Evolutionary conservation across 2,888 invertebrate genomes (phyloP), one percentile per base, ranked within the genome.

Genomic region (Cecidostiba fungosa): DNA sequence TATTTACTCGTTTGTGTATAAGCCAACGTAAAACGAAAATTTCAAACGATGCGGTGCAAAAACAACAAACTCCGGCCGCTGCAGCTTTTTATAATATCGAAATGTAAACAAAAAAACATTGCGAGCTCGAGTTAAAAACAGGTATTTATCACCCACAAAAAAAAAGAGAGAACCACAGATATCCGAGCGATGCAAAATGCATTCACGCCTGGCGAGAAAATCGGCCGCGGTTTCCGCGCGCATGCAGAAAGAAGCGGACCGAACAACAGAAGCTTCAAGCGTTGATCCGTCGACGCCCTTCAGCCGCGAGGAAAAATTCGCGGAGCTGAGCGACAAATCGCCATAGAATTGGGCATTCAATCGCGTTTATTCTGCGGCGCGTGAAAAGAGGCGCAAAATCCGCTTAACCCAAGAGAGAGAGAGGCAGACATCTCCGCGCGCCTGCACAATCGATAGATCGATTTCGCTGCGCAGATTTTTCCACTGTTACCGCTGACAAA

Each of bases 381-480:
- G 29, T 23, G 78, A 82, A 73, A 85, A 85, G 77, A 82, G 73
- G 77, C 77, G 73, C 32, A 73, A 82, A 85, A 82, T 85, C 66
- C 73, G 66, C 85, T 82, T 85, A 85, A 73, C 50, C 29, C 76
- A 12, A 72, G n/a, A 43, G 66, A 26, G 29, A 66, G 62, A 62
- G 26, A 26, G 5, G 4, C 3, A 26, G 26, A 62, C 10, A 26
- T 26, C 26, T 12, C 1, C 10, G 6, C 59, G 16, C n/a, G 1
- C 16, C 72, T 23, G 47, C 50, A 54, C 0, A n/a, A 39, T 77
- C 36, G 39, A 66, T 77, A 14, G 23, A 78, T 79, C 62, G 66
- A 66, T 74, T 10, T 36, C 36, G 12, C 19, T 19, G 36, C 39
- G 12, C 39, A 72, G 72, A 72, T 72, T 72, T 72, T 43, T 14